Percentiles rank a stretch among this genome's conserved stretches.
Evolutionary conservation across 2,888 invertebrate species (phyloP).

Genomic region (Heliconius sara): DNA sequence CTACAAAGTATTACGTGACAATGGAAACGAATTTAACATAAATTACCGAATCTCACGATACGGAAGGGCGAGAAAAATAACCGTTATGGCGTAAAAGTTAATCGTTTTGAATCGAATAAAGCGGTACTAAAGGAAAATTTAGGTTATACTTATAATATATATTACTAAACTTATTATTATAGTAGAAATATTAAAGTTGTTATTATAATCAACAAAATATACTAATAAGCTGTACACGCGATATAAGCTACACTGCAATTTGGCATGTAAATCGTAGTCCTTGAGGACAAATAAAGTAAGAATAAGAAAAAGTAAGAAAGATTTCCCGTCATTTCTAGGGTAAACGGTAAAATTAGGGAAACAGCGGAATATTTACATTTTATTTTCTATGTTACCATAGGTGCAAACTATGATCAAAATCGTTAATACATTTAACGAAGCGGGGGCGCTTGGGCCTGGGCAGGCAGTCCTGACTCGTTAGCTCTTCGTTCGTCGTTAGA

Average conservation of each 20-base stretch:
- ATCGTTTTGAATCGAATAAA: conserved; percentile 35
- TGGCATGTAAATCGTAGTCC: too few species aligned
- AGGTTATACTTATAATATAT: background rate
- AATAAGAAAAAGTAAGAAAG: too few species aligned
- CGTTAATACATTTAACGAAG: too few species aligned
- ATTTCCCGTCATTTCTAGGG: background rate
- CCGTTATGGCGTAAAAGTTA: conserved; percentile 37
- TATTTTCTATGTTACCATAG: too few species aligned
- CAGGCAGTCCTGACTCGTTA: too few species aligned
- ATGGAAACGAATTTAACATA: conserved; percentile 41
- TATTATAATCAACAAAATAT: background rate
- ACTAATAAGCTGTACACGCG: background rate
- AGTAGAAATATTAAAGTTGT: background rate
- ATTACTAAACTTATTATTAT: background rate
- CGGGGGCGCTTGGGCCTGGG: too few species aligned
- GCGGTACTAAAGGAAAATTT: conserved; percentile 32
- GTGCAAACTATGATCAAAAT: too few species aligned
- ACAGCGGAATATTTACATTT: too few species aligned
- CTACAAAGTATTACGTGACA: conserved; percentile 8
- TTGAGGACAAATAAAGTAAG: too few species aligned
- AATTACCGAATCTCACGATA: conserved; percentile 41
- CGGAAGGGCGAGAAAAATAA: conserved; percentile 37
- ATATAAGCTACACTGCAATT: background rate
- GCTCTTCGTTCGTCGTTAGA: too few species aligned
- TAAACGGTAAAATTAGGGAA: background rate